These are phyloP conservation scores for Epirrhoe alternata DNA, from an alignment of 2,888 invertebrate species.

Conservation along the genomic window DNA sequence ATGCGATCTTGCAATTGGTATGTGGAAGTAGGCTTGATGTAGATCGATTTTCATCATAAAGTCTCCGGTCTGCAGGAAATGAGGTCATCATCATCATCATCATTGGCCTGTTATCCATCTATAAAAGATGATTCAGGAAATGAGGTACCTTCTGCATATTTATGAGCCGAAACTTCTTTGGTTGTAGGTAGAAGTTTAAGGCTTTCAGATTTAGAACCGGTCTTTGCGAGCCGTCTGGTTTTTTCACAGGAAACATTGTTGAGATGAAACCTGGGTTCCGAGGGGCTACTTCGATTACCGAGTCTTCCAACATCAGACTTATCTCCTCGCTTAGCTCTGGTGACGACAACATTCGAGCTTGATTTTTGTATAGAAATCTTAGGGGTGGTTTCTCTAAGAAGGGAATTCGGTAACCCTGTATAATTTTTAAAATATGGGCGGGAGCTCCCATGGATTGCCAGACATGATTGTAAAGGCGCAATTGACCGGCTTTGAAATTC, in stretches of 20 bases:
- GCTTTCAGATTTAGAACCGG: constrained; percentile 3
- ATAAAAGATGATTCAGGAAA: too few relatives aligned
- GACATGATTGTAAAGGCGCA: background rate
- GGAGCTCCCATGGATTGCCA: constrained; percentile 7
- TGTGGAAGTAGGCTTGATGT: constrained; percentile 7
- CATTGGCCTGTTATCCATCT: too few relatives aligned
- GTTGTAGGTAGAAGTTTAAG: background rate
- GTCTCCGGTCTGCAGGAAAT: background rate
- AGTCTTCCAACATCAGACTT: constrained; percentile 6
- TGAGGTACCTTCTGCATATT: constrained; percentile 5
- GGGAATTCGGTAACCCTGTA: constrained; percentile 8
- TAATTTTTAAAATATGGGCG: constrained; percentile 4
- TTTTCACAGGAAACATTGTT: constrained; percentile 6
- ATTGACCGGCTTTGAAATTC: constrained; percentile 3
- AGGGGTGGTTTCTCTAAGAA: constrained; percentile 5
- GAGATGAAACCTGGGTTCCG: constrained; percentile 1
- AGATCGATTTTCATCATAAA: background rate
- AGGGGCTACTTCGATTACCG: constrained; percentile 3
- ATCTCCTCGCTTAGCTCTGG: constrained; percentile 1
- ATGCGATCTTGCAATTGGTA: background rate
- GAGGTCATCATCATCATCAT: too few relatives aligned
- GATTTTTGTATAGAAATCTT: background rate
- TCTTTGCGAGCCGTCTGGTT: constrained; percentile 6
- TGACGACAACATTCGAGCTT: background rate
- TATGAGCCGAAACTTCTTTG: constrained; percentile 3